Evolutionary conservation across 2,888 invertebrate genomes (phyloP).

Genomic region (Apamea crenata): DNA sequence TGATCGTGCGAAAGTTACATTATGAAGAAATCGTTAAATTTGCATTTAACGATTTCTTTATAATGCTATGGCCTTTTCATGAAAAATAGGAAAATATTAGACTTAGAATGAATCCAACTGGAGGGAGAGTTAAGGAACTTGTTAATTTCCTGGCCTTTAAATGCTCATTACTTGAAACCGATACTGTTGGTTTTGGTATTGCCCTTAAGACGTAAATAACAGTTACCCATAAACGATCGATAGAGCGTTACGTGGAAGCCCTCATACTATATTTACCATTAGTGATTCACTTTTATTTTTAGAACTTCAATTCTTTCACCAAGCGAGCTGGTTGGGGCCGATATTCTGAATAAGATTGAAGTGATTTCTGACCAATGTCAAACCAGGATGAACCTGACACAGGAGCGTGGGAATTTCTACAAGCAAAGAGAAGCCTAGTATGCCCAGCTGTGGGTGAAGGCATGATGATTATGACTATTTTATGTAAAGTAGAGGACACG

Average conservation of each 20-base stretch:
- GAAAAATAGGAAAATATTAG: background rate
- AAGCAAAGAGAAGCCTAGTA: background rate
- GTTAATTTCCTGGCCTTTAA: background rate
- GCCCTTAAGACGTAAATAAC: background rate
- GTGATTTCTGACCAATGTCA: background rate
- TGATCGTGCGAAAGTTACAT: too few species aligned
- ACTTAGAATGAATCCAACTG: background rate
- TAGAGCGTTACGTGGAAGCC: background rate
- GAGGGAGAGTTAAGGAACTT: background rate
- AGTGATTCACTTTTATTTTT: background rate
- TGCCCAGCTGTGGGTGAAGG: background rate
- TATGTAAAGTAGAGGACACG: background rate
- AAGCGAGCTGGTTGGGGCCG: background rate
- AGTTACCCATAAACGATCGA: background rate
- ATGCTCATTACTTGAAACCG: background rate
- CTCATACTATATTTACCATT: slow-evolving; percentile 11
- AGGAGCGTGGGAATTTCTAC: background rate
- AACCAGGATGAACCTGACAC: background rate
- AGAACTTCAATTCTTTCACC: background rate
- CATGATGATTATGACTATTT: background rate
- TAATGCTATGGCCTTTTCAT: background rate
- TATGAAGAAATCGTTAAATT: too few species aligned
- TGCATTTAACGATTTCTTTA: background rate
- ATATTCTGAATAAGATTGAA: background rate
- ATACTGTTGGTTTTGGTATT: background rate